Base-by-base conservation (phyloP, 35 echinoderm and acorn worm species). In the Apostichopus californicus region DNA sequence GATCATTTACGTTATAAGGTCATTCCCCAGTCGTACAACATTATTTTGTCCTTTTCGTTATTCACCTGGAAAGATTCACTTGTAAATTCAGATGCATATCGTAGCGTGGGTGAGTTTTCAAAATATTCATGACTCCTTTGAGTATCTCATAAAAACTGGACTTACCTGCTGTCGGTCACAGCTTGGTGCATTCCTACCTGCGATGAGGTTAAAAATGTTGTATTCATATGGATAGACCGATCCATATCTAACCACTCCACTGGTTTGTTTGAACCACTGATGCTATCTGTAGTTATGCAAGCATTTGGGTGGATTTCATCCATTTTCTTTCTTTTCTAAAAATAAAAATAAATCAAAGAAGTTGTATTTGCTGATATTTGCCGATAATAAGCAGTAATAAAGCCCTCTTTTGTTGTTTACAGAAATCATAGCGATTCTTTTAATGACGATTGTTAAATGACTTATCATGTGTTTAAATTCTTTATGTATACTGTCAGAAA, bases 41-140 rank as follows among this genome's bases (percentile, higher is more conserved):
- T 46, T 46, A 46, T 46, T 46, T 46, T 46, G 1, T 3, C 34
- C 34, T 46, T 46, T 2, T 3, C 34, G 34, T 46, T 46, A 4
- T 46, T 46, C 34, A 46, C 34, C 34, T 46, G 34, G 34, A 46
- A 46, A 46, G 34, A 46, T 46, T 46, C 34, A 46, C 34, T 46
- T 46, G 34, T 46, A 46, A 68, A 14, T 18, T 68, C 64, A 68
- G 64, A 68, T 68, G 9, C 64, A 68, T 68, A 68, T 68, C 64
- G 5, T 11, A 18, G 18, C 18, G 64, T 17, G 6, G 64, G 2
- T 68, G 64, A 68, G 18, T 11, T 18, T 55, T 83, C 55, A 56
- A 83, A 83, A 83, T 83, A 83, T 83, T 83, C 80, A 83, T 83
- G 80, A 83, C 25, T 34, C 80, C 14, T 8, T 55, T 9, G 28